Evolutionary conservation across 2,797 vertebrate genomes (phyloP).

Genomic region (Acipenser oxyrinchus): DNA sequence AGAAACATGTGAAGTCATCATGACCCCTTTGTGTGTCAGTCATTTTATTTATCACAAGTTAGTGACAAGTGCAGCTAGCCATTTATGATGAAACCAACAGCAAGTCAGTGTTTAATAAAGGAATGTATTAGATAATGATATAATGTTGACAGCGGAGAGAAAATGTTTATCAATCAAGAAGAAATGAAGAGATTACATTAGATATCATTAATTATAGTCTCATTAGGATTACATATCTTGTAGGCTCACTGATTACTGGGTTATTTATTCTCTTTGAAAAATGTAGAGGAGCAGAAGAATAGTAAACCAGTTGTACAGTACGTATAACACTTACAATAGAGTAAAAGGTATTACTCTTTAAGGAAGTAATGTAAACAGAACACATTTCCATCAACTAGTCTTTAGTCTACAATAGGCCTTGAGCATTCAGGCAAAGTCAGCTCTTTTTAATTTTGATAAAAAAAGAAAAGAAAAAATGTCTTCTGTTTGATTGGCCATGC

Average conservation of each 20-base stretch:
- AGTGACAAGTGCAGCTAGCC: too few species aligned
- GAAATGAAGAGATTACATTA: slow-evolving; percentile 7
- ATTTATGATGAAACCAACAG: background rate
- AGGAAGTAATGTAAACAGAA: too few species aligned
- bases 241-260: background rate
- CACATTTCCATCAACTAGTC: too few species aligned
- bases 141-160: background rate
- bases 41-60: too few species aligned
- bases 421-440: slow-evolving; percentile 16
- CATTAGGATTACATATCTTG: background rate
- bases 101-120: slow-evolving; percentile 4
- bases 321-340: too few species aligned
- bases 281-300: too few species aligned
- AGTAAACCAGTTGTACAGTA: too few species aligned
- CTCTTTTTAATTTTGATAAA: slow-evolving; percentile 5
- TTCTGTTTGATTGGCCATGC: slow-evolving; percentile 19
- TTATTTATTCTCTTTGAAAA: background rate
- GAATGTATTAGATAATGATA: background rate
- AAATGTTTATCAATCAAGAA: slow-evolving; percentile 3
- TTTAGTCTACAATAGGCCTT: slow-evolving; percentile 8
- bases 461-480: background rate
- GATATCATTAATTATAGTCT: slow-evolving; percentile 10
- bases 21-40: too few species aligned
- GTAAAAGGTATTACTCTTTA: too few species aligned
- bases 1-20: too few species aligned